Evolutionary conservation across 92 coral and sea anemone genomes (phyloP).

Genomic region (Zoanthus sociatus): DNA sequence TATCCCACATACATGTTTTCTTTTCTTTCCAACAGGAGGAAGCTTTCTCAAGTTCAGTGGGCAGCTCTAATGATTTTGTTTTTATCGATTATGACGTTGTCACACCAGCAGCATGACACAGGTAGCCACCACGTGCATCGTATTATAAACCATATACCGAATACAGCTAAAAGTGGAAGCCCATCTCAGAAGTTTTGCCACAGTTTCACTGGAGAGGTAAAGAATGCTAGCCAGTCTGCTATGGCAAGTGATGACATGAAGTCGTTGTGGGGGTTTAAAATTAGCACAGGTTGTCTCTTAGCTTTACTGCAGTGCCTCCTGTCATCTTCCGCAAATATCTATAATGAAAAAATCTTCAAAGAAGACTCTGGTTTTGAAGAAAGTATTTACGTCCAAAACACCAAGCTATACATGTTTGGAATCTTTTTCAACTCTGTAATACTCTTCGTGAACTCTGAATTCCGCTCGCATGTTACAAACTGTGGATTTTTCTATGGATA

Average conservation of each 20-base stretch:
- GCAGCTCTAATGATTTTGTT: slow-evolving; percentile 73
- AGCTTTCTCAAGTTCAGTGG: slow-evolving; percentile 72
- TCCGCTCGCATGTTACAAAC: slow-evolving; percentile 53
- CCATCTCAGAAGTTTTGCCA: neutral
- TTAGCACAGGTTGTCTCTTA: slow-evolving; percentile 65
- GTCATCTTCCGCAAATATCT: slow-evolving; percentile 79
- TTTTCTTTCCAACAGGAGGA: slow-evolving; percentile 49
- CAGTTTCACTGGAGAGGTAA: slow-evolving; percentile 19
- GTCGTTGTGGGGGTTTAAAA: slow-evolving; percentile 45
- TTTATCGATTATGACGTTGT: slow-evolving; percentile 73
- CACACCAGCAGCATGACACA: slow-evolving; percentile 54
- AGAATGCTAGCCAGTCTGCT: slow-evolving; percentile 23
- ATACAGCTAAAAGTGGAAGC: neutral
- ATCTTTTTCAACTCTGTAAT: slow-evolving; percentile 67
- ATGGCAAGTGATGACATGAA: neutral
- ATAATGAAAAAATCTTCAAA: slow-evolving; percentile 82
- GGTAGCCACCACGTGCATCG: slow-evolving; percentile 62
- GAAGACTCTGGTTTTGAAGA: slow-evolving; percentile 79
- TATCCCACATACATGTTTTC: neutral
- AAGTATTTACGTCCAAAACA: slow-evolving; percentile 74
- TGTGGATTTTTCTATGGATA: slow-evolving; percentile 78
- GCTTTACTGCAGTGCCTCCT: slow-evolving; percentile 71
- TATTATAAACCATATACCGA: slow-evolving; percentile 39
- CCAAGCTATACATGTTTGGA: slow-evolving; percentile 75
- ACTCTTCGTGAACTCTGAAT: slow-evolving; percentile 61